phyloP scores from a whole-genome alignment of 2,888 invertebrate species.

The Stenotaenia linearis region DNA sequence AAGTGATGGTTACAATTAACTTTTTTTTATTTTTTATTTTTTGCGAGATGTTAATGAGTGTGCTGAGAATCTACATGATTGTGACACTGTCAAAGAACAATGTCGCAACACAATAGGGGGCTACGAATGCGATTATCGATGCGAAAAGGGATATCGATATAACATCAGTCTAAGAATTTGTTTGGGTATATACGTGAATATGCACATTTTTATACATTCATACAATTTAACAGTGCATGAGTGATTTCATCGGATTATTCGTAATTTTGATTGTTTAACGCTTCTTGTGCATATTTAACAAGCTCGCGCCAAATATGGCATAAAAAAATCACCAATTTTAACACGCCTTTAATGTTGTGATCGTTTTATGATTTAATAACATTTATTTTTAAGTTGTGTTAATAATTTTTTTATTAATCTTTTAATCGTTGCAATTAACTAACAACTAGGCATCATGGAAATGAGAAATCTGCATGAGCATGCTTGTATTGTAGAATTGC shows the following conservation, averaged over 20 bases:
- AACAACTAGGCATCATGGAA: constrained; percentile 14
- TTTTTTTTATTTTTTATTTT: background rate
- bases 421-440: background rate
- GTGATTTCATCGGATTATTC: too few relatives aligned
- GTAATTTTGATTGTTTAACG: too few relatives aligned
- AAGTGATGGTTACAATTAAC: background rate
- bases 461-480: constrained; percentile 31
- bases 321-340: background rate
- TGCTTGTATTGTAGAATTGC: constrained; percentile 42
- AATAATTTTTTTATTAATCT: background rate
- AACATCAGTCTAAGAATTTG: constrained; percentile 60
- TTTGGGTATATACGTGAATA: constrained; percentile 53
- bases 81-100: constrained; percentile 43
- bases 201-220: background rate
- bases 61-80: constrained; percentile 34
- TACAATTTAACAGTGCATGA: background rate
- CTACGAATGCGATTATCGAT: constrained; percentile 50
- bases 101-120: constrained; percentile 57
- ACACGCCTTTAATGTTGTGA: background rate
- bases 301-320: background rate
- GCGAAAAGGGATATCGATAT: constrained; percentile 58
- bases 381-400: background rate
- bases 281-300: background rate
- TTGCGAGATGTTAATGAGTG: constrained; percentile 38
- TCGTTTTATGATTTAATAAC: too few relatives aligned